Percentiles rank a stretch among this genome's conserved stretches.
These are phyloP conservation scores for Amniataba percoides DNA, from an alignment of 2,797 vertebrate species.

Conservation along the genomic window DNA sequence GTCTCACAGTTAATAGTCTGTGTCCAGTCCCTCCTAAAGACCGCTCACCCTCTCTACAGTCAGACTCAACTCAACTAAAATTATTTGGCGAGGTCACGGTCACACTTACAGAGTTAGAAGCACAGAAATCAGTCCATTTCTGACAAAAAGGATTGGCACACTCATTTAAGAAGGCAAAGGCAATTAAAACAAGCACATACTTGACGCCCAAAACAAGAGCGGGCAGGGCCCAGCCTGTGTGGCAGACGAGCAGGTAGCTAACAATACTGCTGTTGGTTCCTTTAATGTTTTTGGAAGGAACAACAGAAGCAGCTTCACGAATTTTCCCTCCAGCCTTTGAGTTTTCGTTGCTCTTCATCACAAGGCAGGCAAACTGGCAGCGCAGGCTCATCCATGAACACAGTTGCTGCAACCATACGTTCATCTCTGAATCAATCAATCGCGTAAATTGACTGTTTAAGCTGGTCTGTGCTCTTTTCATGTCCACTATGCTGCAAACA, in stretches of 20 bases:
- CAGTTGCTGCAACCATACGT: neutral
- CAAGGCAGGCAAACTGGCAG: conserved; percentile 4
- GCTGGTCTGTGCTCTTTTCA: neutral
- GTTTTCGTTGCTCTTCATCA: conserved; percentile 21
- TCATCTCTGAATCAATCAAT: neutral
- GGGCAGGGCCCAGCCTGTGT: conserved; percentile 23
- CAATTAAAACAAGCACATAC: conserved; percentile 44
- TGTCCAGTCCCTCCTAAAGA: neutral
- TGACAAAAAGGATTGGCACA: conserved; percentile 4
- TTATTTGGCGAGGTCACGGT: neutral
- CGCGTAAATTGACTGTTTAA: neutral
- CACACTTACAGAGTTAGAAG: neutral
- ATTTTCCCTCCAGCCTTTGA: conserved; percentile 26
- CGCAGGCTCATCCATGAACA: neutral
- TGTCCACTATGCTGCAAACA: neutral
- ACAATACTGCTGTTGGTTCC: conserved; percentile 29
- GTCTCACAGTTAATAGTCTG: neutral
- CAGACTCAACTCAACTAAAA: neutral
- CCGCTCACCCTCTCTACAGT: neutral
- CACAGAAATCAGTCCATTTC: neutral
- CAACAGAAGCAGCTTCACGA: conserved; percentile 3
- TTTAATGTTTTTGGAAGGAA: conserved; percentile 38
- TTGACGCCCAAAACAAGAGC: conserved; percentile 50
- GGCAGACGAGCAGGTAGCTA: conserved; percentile 14
- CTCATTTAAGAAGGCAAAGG: conserved; percentile 20